A percentile compares a stretch with the other conserved stretches of the same genome.
phyloP scores from a whole-genome alignment of 2,113 vertebrate genomes.

The Maccullochella peelii region DNA sequence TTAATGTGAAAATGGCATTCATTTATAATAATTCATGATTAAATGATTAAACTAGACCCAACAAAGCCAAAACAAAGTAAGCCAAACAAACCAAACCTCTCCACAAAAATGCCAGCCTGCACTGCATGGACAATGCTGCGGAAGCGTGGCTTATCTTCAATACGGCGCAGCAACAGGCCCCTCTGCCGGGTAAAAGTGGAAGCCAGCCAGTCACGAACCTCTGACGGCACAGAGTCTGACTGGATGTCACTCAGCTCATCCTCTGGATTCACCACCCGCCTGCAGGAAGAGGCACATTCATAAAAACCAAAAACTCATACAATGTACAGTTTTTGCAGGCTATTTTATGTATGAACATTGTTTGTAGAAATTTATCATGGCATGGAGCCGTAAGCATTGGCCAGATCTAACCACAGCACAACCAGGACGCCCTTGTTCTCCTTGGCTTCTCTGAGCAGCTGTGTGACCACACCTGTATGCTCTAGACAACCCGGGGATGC shows the following conservation, averaged over 20 bases:
- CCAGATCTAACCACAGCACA: too few relatives aligned
- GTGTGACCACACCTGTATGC: too few relatives aligned
- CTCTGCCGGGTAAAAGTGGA: slow-evolving; percentile 95
- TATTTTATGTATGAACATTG: background rate
- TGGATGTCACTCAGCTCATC: slow-evolving; percentile 95
- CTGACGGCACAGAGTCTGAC: slow-evolving; percentile 93
- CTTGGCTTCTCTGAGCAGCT: too few relatives aligned
- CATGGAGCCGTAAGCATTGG: too few relatives aligned
- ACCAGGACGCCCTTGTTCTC: too few relatives aligned
- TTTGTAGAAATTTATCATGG: too few relatives aligned
- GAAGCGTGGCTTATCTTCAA: slow-evolving; percentile 93
- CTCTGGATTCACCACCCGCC: slow-evolving; percentile 90
- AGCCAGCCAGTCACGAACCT: slow-evolving; percentile 97
- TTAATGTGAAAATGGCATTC: background rate
- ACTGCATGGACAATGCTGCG: slow-evolving; percentile 96
- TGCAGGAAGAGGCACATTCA: slow-evolving; percentile 59
- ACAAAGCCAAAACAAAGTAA: background rate
- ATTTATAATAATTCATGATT: background rate
- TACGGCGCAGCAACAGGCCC: slow-evolving; percentile 90
- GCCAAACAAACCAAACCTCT: slow-evolving; percentile 86
- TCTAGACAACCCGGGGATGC: too few relatives aligned
- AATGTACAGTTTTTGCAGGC: background rate
- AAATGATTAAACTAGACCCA: background rate
- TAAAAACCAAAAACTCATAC: background rate
- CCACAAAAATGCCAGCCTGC: slow-evolving; percentile 97